Base-by-base conservation (phyloP, 2,888 invertebrate genomes). In the Argyresthia albistria region DNA sequence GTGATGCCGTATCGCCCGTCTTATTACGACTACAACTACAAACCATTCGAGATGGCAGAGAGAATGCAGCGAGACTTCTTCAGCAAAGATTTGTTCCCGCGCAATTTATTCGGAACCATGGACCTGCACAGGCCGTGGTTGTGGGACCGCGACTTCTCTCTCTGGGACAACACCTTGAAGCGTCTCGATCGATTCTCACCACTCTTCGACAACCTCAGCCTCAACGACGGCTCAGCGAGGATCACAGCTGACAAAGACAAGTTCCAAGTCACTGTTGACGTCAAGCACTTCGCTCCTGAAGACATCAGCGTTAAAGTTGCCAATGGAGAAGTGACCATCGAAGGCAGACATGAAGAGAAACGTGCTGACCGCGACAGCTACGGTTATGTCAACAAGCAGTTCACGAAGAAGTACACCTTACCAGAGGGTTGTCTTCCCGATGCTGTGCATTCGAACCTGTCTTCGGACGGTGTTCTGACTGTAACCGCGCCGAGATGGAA, bases 331-430 rank as follows among this genome's bases (percentile, higher is more conserved):
- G 89, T 95, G 8, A 82, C 93, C 0, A 87, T 94, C 2, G 92
- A 94, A 70, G 95, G 93, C 0, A 93, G 92, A 66, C 95, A 95
- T 61, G 93, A 93, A 59, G 95, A 95, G 63, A 92, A 91, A 61
- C 84, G 88, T 53, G 94, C 94, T 59, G 89, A 91, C 9, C 84
- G 88, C 53, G 94, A 94, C 59, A 89, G 91, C 9, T 92, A 93
- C 63, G 95, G 95, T 0, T 92, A 88, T 57, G 88, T 95, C 42
- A 91, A 93, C 0, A 88, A 94, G 50, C 92, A 93, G 61, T 93
- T 96, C 60, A 87, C 92, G 3, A 89, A 95, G 43, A 89, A 91
- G 50, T 95, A 94, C 66, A 73, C 90, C 1, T 73, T 96, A 46
- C 95, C 96, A 0, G 82, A 92, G 65, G 93, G 91, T 2, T 93